Percentiles rank a stretch among this genome's conserved stretches.
These are phyloP conservation scores for Podarcis muralis DNA, from an alignment of 2,113 vertebrate species.

Conservation along the genomic window DNA sequence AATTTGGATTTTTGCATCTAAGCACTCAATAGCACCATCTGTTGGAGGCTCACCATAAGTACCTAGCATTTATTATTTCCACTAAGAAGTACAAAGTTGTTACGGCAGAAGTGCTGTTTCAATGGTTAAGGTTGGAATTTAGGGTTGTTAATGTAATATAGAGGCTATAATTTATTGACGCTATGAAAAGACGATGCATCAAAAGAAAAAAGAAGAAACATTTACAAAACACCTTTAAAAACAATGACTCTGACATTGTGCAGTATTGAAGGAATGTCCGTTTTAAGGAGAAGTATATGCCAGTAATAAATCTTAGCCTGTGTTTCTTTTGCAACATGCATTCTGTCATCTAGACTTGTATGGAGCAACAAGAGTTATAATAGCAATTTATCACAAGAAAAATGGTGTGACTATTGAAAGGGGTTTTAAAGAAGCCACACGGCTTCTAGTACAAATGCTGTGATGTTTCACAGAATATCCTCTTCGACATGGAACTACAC, in stretches of 20 bases:
- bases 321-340: not conserved
- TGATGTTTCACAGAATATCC: not conserved
- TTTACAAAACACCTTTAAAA: not conserved
- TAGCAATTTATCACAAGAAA: not conserved
- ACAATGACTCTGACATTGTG: not conserved
- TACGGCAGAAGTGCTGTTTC: accelerated
- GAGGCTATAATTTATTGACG: not conserved
- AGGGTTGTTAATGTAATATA: accelerated
- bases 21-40: conserved; percentile 59
- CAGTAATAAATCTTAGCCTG: not conserved
- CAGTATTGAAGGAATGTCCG: not conserved
- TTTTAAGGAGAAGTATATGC: not conserved
- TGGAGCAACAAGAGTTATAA: not conserved
- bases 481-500: not conserved
- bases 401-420: not conserved
- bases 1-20: not conserved
- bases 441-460: not conserved
- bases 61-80: not conserved
- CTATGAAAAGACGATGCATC: not conserved
- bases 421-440: not conserved
- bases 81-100: not conserved
- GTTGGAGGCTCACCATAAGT: not conserved
- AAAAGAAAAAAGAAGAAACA: not conserved
- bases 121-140: too few relatives aligned
- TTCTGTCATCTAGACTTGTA: not conserved